A percentile compares a stretch with the other conserved stretches of the same genome.
Conservation (phyloP, 2,797 vertebrate genomes). For the Chromis chromis region DNA sequence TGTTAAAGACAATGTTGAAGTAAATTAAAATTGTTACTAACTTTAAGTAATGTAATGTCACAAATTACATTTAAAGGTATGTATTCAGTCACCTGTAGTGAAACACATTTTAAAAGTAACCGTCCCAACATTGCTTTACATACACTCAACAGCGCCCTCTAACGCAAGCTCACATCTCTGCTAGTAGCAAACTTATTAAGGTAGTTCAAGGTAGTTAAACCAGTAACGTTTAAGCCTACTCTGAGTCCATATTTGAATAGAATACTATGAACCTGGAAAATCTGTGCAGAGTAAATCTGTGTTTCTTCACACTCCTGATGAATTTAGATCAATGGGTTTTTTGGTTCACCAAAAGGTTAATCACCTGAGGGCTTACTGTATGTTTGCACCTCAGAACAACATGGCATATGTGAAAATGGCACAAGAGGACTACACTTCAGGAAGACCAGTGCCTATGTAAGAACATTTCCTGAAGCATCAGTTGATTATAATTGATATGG, state of each 20-base stretch:
- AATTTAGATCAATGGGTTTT: not conserved
- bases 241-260: not conserved
- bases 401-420: not conserved
- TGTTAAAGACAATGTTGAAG: no score
- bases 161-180: no score
- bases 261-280: not conserved
- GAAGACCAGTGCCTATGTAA: conserved; percentile 1
- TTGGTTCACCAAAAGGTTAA: not conserved
- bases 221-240: not conserved
- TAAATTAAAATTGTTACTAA: no score
- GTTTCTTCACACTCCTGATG: not conserved
- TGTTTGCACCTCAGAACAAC: not conserved
- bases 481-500: conserved; percentile 36
- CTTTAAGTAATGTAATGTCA: no score
- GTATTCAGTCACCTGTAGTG: no score
- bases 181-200: not conserved
- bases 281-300: no score
- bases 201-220: not conserved
- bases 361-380: not conserved
- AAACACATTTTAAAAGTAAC: no score
- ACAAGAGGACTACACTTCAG: not conserved
- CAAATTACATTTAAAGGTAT: no score
- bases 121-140: no score
- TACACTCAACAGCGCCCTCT: no score
- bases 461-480: conserved; percentile 10